A percentile compares a stretch with the other conserved stretches of the same genome.
phyloP scores from a whole-genome alignment of 2,888 invertebrate species.

The Drosophila leonis region DNA sequence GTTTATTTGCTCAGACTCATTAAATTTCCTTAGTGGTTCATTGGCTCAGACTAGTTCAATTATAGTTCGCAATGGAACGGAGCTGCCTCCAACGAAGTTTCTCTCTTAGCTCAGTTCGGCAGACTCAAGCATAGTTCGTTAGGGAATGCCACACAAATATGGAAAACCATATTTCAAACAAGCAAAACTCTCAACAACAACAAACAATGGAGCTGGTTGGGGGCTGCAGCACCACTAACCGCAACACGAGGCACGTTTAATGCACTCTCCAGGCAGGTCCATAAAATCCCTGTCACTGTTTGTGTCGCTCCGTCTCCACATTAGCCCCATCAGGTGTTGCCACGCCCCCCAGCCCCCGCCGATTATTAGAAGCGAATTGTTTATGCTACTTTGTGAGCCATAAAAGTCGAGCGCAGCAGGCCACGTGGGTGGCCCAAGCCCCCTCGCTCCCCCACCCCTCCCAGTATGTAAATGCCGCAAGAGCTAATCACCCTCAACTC shows the following conservation, averaged over 20 bases:
- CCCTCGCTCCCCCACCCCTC: not conserved
- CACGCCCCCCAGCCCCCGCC: slow-evolving; percentile 44
- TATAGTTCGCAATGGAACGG: not conserved
- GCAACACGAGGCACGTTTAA: slow-evolving; percentile 51
- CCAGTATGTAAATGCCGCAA: slow-evolving; percentile 48
- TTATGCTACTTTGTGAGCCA: slow-evolving; percentile 79
- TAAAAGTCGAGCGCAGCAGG: slow-evolving; percentile 59
- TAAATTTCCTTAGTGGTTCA: not conserved
- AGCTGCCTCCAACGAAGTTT: not conserved
- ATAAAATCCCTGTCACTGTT: slow-evolving; percentile 6
- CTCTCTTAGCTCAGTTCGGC: not conserved
- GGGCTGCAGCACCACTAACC: slow-evolving; percentile 2
- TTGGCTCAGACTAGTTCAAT: not conserved
- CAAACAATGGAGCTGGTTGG: slow-evolving; percentile 27
- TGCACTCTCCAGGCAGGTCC: slow-evolving; percentile 53
- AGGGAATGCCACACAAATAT: not conserved
- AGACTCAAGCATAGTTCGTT: not conserved
- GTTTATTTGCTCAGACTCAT: not conserved
- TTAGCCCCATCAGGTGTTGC: slow-evolving; percentile 73
- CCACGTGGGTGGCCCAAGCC: slow-evolving; percentile 73
- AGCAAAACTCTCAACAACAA: slow-evolving; percentile 57
- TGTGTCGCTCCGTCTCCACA: not conserved
- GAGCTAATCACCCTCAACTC: slow-evolving; percentile 82
- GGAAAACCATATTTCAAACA: slow-evolving; percentile 71
- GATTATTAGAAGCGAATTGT: slow-evolving; percentile 62